Base-by-base conservation (phyloP, 2,888 invertebrate species). In the Anthophora plumipes region DNA sequence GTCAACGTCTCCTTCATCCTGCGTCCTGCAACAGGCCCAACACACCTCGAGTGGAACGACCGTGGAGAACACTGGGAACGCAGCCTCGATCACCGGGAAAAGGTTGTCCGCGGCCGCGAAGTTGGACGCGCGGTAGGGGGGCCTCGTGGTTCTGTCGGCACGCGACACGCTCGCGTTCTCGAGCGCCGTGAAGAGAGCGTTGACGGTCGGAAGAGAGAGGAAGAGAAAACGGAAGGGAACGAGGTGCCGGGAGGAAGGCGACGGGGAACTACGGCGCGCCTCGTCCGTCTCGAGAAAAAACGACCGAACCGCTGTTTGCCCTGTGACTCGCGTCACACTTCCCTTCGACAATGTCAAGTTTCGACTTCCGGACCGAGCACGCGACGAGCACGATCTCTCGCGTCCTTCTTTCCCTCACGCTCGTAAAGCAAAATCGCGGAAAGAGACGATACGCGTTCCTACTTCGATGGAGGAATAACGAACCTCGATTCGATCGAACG, bases 311-410 rank as follows among this genome's bases (percentile, higher is more conserved):
- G 86, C 84, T 93, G 87, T 93, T 93, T 93, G 89, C 89, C 85
- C 89, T 85, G n/a, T n/a, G 80, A 75, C 79, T 77, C 90, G 90
- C 92, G 92, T 92, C 93, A 92, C 92, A 91, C 91, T 93, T 93
- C 93, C 93, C 93, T 87, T 90, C 88, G 85, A 88, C 90, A 92
- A 93, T 93, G 93, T 93, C 93, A 93, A 93, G 92, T 91, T 91
- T 90, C 91, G 88, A 93, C 91, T 93, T 93, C 93, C 93, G 93
- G 89, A 85, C 85, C 85, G 79, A 79, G 87, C 87, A 86, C 89
- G 89, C 87, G 85, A 83, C 80, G 22, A n/a, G 39, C 12, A 12
- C 43, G n/a, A 8, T 17, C 7, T 48, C 7, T 50, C 11, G 14
- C 5, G 46, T 25, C n/a, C 14, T 39, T 4, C 57, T 57, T 57